A percentile compares a stretch with the other conserved stretches of the same genome.
These are phyloP conservation scores for Dunckerocampus dactyliophorus DNA, from an alignment of 2,113 vertebrate genomes.

Conservation along the genomic window DNA sequence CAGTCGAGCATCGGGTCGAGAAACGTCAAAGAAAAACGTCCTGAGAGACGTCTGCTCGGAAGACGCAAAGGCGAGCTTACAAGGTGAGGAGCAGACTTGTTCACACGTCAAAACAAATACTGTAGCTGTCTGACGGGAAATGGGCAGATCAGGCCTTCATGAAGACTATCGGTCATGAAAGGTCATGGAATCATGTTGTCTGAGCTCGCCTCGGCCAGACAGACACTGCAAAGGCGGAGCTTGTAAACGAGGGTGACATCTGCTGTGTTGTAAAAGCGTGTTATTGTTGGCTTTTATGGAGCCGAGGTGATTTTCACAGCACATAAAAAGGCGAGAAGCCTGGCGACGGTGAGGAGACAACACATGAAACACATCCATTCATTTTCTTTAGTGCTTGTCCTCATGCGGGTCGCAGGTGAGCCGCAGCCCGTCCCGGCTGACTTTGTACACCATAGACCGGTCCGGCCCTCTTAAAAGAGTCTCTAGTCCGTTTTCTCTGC, in stretches of 20 bases:
- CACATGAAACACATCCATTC: slow-evolving; percentile 1
- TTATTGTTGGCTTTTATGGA: slow-evolving; percentile 37
- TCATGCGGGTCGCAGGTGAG: no score
- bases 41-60: background rate
- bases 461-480: no score
- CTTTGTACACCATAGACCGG: no score
- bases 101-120: background rate
- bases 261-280: slow-evolving; percentile 47
- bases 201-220: slow-evolving; percentile 15
- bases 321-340: slow-evolving; percentile 18
- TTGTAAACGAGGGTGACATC: slow-evolving; percentile 40
- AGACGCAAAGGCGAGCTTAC: background rate
- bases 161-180: background rate
- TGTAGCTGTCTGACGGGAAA: background rate
- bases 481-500: no score
- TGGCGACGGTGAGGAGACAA: slow-evolving; percentile 7
- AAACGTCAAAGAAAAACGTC: background rate
- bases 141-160: no score
- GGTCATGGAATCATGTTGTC: slow-evolving; percentile 15
- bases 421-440: no score
- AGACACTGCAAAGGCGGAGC: slow-evolving; percentile 30
- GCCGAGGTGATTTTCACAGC: slow-evolving; percentile 15
- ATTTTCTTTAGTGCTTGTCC: no score
- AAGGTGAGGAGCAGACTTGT: background rate
- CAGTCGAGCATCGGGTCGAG: no score